Percentiles rank a stretch among this genome's conserved stretches.
Evolutionary conservation across 2,797 vertebrate genomes (phyloP).

Genomic region (Erithacus rubecula): DNA sequence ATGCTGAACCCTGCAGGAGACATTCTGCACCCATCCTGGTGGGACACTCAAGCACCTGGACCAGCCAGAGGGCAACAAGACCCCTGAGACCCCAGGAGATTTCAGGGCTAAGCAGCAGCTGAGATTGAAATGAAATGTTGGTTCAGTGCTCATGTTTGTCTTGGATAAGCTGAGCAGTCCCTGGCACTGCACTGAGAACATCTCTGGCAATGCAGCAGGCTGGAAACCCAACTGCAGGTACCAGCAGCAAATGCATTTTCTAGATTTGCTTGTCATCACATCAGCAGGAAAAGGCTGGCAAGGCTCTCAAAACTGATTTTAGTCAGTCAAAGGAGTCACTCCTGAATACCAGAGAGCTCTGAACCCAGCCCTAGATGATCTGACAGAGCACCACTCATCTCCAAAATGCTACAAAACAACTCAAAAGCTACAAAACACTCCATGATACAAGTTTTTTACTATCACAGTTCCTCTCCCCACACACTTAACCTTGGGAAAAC

Average conservation of each 20-base stretch:
- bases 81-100: background rate
- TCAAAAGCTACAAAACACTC: background rate
- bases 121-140: background rate
- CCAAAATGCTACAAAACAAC: background rate
- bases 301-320: background rate
- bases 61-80: background rate
- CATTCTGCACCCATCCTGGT: background rate
- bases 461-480: background rate
- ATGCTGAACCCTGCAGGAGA: background rate
- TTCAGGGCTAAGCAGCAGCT: background rate
- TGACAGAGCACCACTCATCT: background rate
- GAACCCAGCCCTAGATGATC: background rate
- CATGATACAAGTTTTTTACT: background rate
- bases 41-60: background rate
- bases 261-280: background rate
- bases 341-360: background rate
- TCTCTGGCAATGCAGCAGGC: accelerated
- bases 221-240: background rate
- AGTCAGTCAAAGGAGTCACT: background rate
- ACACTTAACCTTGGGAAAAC: slow-evolving; percentile 34
- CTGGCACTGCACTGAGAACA: background rate
- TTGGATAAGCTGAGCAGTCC: background rate
- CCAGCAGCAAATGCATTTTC: accelerated
- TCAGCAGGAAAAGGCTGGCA: background rate
- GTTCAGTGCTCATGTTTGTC: background rate